Evolutionary conservation across 2,888 invertebrate species (phyloP).

Genomic region (Drosophila atripex): DNA sequence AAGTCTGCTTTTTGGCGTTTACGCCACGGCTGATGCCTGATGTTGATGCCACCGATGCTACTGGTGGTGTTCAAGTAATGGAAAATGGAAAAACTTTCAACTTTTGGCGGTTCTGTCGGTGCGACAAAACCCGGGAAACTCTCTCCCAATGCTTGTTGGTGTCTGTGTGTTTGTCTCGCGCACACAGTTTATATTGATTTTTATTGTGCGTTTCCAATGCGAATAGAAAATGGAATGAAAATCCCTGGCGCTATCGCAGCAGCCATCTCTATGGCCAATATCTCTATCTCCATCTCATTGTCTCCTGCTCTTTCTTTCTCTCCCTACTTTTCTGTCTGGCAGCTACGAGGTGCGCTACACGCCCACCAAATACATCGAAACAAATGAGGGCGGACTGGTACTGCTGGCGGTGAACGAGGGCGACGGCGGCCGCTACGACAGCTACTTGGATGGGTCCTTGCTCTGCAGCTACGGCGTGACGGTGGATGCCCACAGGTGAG

Average conservation of each 20-base stretch:
- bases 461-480: slow-evolving; percentile 96
- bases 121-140: slow-evolving; percentile 16
- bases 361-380: slow-evolving; percentile 96
- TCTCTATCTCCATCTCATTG: slow-evolving; percentile 14
- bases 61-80: slow-evolving; percentile 59
- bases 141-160: background rate
- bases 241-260: slow-evolving; percentile 42
- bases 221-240: slow-evolving; percentile 45
- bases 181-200: slow-evolving; percentile 70
- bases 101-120: slow-evolving; percentile 11
- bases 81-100: slow-evolving; percentile 80
- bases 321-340: slow-evolving; percentile 24
- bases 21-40: slow-evolving; percentile 33
- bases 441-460: slow-evolving; percentile 94
- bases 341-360: slow-evolving; percentile 85
- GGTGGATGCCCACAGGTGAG: slow-evolving; percentile 93
- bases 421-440: slow-evolving; percentile 95
- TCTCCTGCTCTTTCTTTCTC: slow-evolving; percentile 9
- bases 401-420: slow-evolving; percentile 94
- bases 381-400: slow-evolving; percentile 95
- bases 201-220: slow-evolving; percentile 70
- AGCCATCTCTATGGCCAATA: slow-evolving; percentile 34
- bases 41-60: background rate
- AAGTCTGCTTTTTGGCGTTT: slow-evolving; percentile 79
- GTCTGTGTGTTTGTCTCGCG: slow-evolving; percentile 13